phyloP scores from a whole-genome alignment of 2,797 vertebrate species.

The Mormyrus proboscirostris region DNA sequence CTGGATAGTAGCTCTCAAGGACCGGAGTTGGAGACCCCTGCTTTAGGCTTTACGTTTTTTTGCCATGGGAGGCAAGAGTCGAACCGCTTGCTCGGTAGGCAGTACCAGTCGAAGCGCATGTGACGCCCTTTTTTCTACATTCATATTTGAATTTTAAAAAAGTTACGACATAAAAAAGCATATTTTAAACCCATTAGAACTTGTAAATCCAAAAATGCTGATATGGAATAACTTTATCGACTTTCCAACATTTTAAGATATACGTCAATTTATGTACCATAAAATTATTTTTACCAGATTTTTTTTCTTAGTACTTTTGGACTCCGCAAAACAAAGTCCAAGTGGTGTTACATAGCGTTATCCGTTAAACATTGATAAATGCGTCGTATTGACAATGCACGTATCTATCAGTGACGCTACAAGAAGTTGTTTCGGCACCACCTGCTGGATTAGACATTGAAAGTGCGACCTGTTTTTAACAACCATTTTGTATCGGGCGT shows the following conservation, averaged over 20 bases:
- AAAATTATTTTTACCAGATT: neutral
- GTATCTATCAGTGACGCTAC: neutral
- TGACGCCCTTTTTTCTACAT: neutral
- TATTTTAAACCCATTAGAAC: neutral
- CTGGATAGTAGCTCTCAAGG: too few species aligned
- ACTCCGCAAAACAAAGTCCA: neutral
- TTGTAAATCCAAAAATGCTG: neutral
- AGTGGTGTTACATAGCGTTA: neutral
- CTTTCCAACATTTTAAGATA: neutral
- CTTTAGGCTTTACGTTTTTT: neutral
- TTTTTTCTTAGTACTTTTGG: neutral
- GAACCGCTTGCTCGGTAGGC: neutral
- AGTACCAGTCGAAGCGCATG: neutral
- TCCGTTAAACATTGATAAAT: neutral
- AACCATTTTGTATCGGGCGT: neutral
- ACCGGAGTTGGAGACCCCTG: too few species aligned
- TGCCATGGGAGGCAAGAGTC: neutral
- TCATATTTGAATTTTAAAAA: neutral
- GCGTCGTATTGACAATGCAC: neutral
- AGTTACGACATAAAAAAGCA: neutral
- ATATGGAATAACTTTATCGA: neutral
- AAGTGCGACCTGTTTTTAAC: neutral
- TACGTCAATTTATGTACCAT: neutral
- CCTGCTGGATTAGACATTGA: neutral
- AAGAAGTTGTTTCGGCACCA: neutral